A percentile compares a stretch with the other conserved stretches of the same genome.
These are phyloP conservation scores for Seladonia tumulorum DNA, from an alignment of 2,888 invertebrate genomes.

Conservation along the genomic window DNA sequence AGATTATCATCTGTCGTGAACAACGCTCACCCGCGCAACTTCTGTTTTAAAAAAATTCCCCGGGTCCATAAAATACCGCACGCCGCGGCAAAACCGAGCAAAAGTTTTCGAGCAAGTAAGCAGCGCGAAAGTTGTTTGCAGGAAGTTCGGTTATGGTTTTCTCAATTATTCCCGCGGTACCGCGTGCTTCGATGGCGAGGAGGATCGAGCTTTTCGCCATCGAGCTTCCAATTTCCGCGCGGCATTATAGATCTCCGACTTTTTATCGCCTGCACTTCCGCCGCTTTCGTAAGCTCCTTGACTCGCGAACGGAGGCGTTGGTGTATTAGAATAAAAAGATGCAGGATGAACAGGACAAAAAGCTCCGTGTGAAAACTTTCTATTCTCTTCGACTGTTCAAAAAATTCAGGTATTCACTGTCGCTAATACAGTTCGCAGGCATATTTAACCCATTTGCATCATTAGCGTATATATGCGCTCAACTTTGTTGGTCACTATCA, in stretches of 20 bases:
- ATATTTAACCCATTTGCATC: too few relatives aligned
- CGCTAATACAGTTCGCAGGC: too few relatives aligned
- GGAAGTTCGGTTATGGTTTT: conserved; percentile 9
- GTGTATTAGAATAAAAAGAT: conserved; percentile 32
- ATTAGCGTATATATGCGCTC: too few relatives aligned
- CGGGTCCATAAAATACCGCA: not conserved
- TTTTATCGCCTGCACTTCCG: conserved; percentile 54
- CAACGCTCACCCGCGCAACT: not conserved
- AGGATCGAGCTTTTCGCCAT: conserved; percentile 23
- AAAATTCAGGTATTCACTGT: too few relatives aligned
- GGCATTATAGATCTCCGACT: conserved; percentile 30
- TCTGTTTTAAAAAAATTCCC: conserved; percentile 7
- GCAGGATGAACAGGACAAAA: not conserved
- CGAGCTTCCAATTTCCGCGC: conserved; percentile 34
- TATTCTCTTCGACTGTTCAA: conserved; percentile 1
- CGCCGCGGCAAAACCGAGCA: not conserved
- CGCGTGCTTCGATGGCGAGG: conserved; percentile 17
- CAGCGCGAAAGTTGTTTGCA: conserved; percentile 15
- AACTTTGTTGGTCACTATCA: too few relatives aligned
- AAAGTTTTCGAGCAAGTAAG: conserved; percentile 10
- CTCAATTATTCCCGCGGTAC: conserved; percentile 48
- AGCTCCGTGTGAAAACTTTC: conserved; percentile 20
- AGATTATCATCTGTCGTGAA: not conserved
- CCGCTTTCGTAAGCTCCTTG: conserved; percentile 32
- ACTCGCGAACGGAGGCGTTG: conserved; percentile 16